Conservation (phyloP, 2,797 vertebrate species). For the Adelosebastes latens region DNA sequence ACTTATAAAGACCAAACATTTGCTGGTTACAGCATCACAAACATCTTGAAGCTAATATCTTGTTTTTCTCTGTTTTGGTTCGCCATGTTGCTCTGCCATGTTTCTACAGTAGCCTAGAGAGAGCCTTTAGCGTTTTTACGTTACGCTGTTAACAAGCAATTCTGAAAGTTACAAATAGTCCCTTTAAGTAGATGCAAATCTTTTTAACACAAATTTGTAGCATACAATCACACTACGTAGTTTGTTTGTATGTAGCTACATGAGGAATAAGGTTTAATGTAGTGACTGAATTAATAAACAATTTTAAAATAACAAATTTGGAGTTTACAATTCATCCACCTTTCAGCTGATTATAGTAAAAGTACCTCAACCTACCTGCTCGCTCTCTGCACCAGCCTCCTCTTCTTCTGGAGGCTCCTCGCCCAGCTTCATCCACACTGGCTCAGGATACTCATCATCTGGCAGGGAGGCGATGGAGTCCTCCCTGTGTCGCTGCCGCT, state of each 20-base stretch:
- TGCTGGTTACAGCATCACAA: background rate
- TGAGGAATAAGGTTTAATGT: background rate
- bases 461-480: slow-evolving; percentile 60
- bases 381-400: slow-evolving; percentile 42
- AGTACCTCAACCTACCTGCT: slow-evolving; percentile 60
- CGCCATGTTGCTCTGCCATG: background rate
- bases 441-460: slow-evolving; percentile 77
- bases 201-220: background rate
- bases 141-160: too few relatives aligned
- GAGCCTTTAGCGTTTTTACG: background rate
- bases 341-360: background rate
- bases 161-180: too few relatives aligned
- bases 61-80: background rate
- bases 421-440: slow-evolving; percentile 70
- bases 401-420: slow-evolving; percentile 65
- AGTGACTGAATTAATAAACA: background rate
- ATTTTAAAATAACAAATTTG: background rate
- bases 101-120: background rate
- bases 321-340: background rate
- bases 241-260: background rate
- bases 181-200: background rate
- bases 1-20: background rate
- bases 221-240: background rate
- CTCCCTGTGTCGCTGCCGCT: slow-evolving; percentile 32
- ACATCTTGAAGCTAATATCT: background rate